These are phyloP conservation scores for Scaptodrosophila latifasciaeformis DNA, from an alignment of 2,888 invertebrate genomes.

Conservation along the genomic window DNA sequence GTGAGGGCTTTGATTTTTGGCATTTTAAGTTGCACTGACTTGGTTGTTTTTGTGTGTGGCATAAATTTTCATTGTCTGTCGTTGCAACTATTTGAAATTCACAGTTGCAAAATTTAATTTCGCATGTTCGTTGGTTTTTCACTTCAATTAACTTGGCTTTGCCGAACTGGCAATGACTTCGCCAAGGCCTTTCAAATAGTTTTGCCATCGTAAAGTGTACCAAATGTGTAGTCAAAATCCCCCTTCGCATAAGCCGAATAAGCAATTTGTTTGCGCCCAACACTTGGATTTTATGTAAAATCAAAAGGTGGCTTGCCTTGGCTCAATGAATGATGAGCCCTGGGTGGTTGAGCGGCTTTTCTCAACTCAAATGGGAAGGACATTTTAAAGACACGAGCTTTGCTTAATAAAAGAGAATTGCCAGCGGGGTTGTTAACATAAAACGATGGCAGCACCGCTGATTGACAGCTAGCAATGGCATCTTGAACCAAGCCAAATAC, in stretches of 20 bases:
- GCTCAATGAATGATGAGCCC: background rate
- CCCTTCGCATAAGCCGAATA: background rate
- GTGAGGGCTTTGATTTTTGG: no score
- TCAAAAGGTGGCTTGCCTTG: no score
- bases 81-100: conserved; percentile 27
- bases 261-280: background rate
- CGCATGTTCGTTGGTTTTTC: conserved; percentile 20
- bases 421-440: conserved; percentile 12
- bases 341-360: no score
- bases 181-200: no score
- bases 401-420: conserved; percentile 14
- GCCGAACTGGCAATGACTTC: conserved; percentile 13
- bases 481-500: no score
- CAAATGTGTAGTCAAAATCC: no score
- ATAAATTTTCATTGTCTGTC: conserved; percentile 25
- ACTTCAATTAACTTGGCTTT: conserved; percentile 22
- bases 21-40: conserved; percentile 8
- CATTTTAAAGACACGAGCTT: no score
- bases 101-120: conserved; percentile 36
- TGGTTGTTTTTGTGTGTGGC: conserved; percentile 17
- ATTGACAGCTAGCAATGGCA: conserved; percentile 8
- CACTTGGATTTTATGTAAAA: no score
- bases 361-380: no score
- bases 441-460: conserved; percentile 1
- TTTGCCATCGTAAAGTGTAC: no score